phyloP scores from a whole-genome alignment of 2,113 vertebrate genomes.

The Poecile atricapillus region DNA sequence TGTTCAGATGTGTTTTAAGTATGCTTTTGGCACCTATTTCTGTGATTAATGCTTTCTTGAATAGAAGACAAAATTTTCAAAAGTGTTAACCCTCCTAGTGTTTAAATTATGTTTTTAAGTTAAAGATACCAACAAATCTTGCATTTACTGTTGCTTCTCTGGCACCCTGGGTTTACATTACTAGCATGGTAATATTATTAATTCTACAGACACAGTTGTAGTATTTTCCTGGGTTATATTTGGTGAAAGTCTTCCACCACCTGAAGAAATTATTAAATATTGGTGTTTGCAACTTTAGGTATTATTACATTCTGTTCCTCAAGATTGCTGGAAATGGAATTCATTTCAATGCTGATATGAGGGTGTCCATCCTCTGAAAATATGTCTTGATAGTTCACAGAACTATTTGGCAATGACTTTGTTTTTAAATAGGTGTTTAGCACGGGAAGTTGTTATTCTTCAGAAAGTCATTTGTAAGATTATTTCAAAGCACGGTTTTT shows the following conservation, averaged over 20 bases:
- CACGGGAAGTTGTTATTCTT: not conserved
- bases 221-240: not conserved
- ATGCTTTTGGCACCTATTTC: not conserved
- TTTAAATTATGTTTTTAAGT: not conserved
- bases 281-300: not conserved
- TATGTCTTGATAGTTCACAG: not conserved
- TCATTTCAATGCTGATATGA: not conserved
- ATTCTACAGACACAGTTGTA: not conserved
- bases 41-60: not conserved
- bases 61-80: not conserved
- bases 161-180: not conserved
- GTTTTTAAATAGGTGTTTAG: not conserved
- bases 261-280: not conserved
- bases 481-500: not conserved
- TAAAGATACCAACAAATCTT: not conserved
- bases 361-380: not conserved
- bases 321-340: not conserved
- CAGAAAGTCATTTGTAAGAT: not conserved
- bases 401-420: not conserved
- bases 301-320: not conserved
- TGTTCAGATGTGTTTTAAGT: not conserved
- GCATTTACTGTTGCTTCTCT: not conserved
- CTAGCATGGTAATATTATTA: not conserved
- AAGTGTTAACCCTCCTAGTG: not conserved
- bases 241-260: not conserved